phyloP scores from a whole-genome alignment of 2,888 invertebrate species.

The Sesamia inferens region DNA sequence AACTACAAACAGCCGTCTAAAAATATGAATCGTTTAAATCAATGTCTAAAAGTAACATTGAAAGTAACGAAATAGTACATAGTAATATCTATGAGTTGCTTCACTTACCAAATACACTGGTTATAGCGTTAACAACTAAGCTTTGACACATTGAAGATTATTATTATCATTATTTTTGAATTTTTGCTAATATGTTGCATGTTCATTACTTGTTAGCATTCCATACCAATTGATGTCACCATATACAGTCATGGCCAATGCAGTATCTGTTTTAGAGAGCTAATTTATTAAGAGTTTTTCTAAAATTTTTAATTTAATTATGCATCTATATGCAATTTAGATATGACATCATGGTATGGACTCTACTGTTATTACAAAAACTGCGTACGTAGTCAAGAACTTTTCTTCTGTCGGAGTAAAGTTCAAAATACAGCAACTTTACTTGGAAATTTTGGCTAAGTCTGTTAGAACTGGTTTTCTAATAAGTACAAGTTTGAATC shows the following conservation, averaged over 20 bases:
- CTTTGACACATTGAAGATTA: slow-evolving; percentile 66
- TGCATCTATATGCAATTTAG: neutral
- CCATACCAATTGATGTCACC: slow-evolving; percentile 33
- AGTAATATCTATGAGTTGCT: slow-evolving; percentile 47
- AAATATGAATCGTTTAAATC: slow-evolving; percentile 77
- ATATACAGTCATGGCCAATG: slow-evolving; percentile 19
- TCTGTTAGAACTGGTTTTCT: neutral
- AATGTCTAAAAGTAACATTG: slow-evolving; percentile 69
- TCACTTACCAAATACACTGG: slow-evolving; percentile 63
- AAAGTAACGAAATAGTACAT: slow-evolving; percentile 54
- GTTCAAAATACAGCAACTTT: neutral
- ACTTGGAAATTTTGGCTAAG: neutral
- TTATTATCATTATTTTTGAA: slow-evolving; percentile 34
- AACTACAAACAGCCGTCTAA: slow-evolving; percentile 84
- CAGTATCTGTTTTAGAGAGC: slow-evolving; percentile 46
- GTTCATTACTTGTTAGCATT: slow-evolving; percentile 11
- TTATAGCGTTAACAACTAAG: slow-evolving; percentile 49
- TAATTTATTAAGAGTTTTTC: slow-evolving; percentile 27
- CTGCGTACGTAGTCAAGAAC: neutral
- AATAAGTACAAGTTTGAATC: slow-evolving; percentile 1
- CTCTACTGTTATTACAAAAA: neutral
- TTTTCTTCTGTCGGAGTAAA: neutral
- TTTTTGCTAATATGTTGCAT: neutral
- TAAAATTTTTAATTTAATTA: slow-evolving; percentile 3
- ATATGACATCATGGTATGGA: slow-evolving; percentile 25